Conservation (phyloP, 2,888 invertebrate species). For the Cordilura impudica region DNA sequence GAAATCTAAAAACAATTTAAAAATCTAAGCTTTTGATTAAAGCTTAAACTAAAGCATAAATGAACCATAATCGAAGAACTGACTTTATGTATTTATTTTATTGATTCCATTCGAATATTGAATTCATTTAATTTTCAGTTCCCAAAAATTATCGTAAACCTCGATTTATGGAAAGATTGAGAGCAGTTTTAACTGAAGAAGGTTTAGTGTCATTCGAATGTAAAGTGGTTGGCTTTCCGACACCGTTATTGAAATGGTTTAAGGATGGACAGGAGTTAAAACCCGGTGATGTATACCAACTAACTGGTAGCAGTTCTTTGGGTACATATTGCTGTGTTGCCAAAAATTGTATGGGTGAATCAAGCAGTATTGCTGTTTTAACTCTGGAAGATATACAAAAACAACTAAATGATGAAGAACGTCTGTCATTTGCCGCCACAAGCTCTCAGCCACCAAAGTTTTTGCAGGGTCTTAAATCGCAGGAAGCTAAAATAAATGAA, state of each 20-base stretch:
- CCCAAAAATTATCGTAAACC: constrained; percentile 94
- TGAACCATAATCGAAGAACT: too few species aligned
- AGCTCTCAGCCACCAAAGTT: constrained; percentile 92
- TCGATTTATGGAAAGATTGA: constrained; percentile 92
- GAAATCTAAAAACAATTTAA: too few species aligned
- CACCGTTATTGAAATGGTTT: constrained; percentile 92
- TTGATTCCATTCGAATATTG: too few species aligned
- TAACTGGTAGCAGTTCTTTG: constrained; percentile 92
- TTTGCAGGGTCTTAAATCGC: constrained; percentile 87
- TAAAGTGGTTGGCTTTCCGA: constrained; percentile 94
- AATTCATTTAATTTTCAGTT: constrained; percentile 79
- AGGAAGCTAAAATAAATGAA: constrained; percentile 90
- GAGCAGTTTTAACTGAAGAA: constrained; percentile 93
- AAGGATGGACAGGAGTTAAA: constrained; percentile 95
- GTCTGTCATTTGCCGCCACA: constrained; percentile 79
- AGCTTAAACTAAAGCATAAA: too few species aligned
- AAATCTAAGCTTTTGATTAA: too few species aligned
- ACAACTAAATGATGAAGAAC: constrained; percentile 92
- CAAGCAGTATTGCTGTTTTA: constrained; percentile 90
- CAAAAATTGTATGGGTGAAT: constrained; percentile 93
- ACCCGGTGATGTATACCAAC: constrained; percentile 94
- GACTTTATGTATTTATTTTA: too few species aligned
- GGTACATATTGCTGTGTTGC: constrained; percentile 94
- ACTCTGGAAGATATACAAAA: constrained; percentile 94
- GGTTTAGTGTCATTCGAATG: constrained; percentile 95